A percentile compares a stretch with the other conserved stretches of the same genome.
phyloP scores from a whole-genome alignment of 2,888 invertebrate genomes.

The Nudaria mundana region DNA sequence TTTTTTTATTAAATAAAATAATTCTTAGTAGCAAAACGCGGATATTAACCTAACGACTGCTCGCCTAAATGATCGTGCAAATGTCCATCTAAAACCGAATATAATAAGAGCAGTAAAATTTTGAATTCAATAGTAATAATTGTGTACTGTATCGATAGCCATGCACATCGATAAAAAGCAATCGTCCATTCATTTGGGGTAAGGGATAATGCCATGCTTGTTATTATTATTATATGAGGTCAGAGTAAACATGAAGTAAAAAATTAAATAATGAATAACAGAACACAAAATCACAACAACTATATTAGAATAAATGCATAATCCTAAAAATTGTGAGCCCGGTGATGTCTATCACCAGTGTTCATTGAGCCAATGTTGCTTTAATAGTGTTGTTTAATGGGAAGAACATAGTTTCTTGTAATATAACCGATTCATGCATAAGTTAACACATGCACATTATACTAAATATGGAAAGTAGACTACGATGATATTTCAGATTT shows the following conservation, averaged over 20 bases:
- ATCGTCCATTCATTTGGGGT: slow-evolving; percentile 43
- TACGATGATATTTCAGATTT: slow-evolving; percentile 42
- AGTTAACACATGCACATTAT: slow-evolving; percentile 50
- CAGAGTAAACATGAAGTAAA: slow-evolving; percentile 50
- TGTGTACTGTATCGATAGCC: slow-evolving; percentile 60
- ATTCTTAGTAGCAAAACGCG: slow-evolving; percentile 18
- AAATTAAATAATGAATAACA: slow-evolving; percentile 49
- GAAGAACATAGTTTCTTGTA: slow-evolving; percentile 38
- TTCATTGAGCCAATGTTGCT: slow-evolving; percentile 37
- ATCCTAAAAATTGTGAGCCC: slow-evolving; percentile 34
- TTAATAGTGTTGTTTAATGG: slow-evolving; percentile 32
- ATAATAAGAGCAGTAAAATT: slow-evolving; percentile 47
- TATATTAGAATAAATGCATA: slow-evolving; percentile 39
- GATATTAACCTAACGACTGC: slow-evolving; percentile 56
- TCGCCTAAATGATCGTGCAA: slow-evolving; percentile 64
- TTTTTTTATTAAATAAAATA: slow-evolving; percentile 16
- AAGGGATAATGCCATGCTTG: slow-evolving; percentile 59
- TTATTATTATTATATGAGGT: slow-evolving; percentile 72
- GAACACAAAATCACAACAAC: slow-evolving; percentile 51
- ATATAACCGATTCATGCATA: slow-evolving; percentile 53
- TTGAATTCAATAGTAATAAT: slow-evolving; percentile 46
- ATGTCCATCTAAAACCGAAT: slow-evolving; percentile 49
- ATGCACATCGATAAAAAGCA: slow-evolving; percentile 74
- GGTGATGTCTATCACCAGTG: slow-evolving; percentile 40
- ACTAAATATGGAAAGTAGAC: slow-evolving; percentile 37